Conservation (phyloP, 2,797 vertebrate species). For the Hemitrygon akajei region DNA sequence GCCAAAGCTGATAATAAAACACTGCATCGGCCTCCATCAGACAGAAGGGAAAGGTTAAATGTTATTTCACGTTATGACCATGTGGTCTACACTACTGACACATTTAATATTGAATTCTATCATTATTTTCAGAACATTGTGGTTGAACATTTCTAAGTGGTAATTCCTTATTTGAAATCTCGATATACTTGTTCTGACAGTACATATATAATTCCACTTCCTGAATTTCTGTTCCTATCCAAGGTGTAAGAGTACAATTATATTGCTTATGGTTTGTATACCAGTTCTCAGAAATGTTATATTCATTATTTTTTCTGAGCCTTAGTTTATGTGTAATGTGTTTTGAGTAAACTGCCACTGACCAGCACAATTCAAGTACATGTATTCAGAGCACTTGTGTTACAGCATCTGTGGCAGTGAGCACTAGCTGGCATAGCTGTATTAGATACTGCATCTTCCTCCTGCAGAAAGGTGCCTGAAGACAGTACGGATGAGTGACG, state of each 20-base stretch:
- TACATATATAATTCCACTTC: neutral
- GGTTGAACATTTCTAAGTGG: neutral
- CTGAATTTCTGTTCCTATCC: neutral
- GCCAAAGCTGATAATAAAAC: conserved; percentile 68
- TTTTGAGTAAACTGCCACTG: neutral
- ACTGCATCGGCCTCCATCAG: conserved; percentile 59
- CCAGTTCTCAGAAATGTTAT: neutral
- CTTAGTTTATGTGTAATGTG: neutral
- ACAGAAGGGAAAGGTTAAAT: conserved; percentile 64
- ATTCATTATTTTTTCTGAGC: neutral
- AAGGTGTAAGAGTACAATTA: neutral
- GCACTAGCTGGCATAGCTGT: neutral
- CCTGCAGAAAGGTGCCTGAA: neutral
- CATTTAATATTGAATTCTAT: conserved; percentile 57
- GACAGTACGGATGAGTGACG: neutral
- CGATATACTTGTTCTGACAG: neutral
- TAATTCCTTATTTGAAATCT: neutral
- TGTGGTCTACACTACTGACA: conserved; percentile 63
- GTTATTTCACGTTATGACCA: conserved; percentile 62
- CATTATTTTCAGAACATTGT: conserved; percentile 50
- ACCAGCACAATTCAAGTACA: neutral
- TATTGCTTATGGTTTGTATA: neutral
- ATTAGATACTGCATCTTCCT: neutral
- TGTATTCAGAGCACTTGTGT: neutral
- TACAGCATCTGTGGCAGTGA: neutral